Base-by-base conservation (phyloP, 2,113 vertebrate species). In the Galemys pyrenaicus region DNA sequence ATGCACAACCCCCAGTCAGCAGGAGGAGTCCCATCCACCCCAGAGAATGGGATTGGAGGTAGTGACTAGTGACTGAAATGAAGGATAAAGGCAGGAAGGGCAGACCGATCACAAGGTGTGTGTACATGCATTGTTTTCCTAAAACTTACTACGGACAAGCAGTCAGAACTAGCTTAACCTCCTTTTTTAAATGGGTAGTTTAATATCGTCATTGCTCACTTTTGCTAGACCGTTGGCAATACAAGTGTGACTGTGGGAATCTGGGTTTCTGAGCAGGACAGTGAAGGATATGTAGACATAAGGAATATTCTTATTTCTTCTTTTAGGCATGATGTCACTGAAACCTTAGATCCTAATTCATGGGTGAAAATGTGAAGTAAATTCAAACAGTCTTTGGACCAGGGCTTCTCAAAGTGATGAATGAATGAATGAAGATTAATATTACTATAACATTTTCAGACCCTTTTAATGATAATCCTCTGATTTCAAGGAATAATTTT, bases 401-500 rank as follows among this genome's bases (percentile, higher is more conserved):
- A 58, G 11, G 28, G 13, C 44, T 91, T 92, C 74, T n/a, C 9
- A 86, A 81, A 56, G 8, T 68, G 17, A 20, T 64, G 22, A 37
- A 37, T 17, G 6, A 82, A 54, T 56, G 32, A 60, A 32, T 28
- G 17, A 77, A 54, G 12, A 46, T 62, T 67, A 81, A 71, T 73
- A 37, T 71, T 56, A 73, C 12, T 54, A 16, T 28, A 77, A 83
- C 51, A 41, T 79, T 39, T 91, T 86, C 62, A 24, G 17, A 78
- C 84, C 4, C 30, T 64, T 88, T 88, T 70, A 24, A 32, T 9
- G 41, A 67, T 64, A 68, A 17, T 54, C 15, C 35, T 30, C 19
- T 41, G 30, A 92, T 26, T 92, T 81, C 20, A 68, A 83, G 24
- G 3, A 68, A 37, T 75, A 82, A 77, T 82, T 73, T 93, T 37